A percentile compares a stretch with the other conserved stretches of the same genome.
phyloP scores from a whole-genome alignment of 1,140 invertebrate genomes.

The Lasaia peninsularis region DNA sequence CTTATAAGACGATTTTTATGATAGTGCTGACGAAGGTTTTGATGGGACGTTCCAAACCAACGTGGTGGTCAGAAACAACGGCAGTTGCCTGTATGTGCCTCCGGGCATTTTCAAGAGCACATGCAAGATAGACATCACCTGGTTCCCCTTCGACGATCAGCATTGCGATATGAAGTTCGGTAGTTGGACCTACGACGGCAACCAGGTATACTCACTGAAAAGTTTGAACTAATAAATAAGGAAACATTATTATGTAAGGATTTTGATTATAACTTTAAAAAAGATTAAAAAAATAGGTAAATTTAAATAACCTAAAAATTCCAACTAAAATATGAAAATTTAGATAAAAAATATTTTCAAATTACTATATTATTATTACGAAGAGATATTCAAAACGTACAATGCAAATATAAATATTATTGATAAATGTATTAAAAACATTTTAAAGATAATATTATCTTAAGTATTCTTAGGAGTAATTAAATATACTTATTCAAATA shows the following conservation, averaged over 20 bases:
- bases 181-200: conserved; percentile 96
- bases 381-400: too few relatives aligned
- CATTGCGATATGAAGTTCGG: conserved; percentile 97
- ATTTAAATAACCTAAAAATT: too few relatives aligned
- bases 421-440: too few relatives aligned
- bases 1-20: conserved; percentile 33
- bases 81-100: conserved; percentile 97
- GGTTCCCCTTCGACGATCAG: conserved; percentile 99
- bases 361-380: too few relatives aligned
- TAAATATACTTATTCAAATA: too few relatives aligned
- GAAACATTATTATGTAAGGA: not conserved
- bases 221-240: not conserved
- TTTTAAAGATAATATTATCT: too few relatives aligned
- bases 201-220: conserved; percentile 82
- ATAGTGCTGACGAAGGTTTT: conserved; percentile 98
- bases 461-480: too few relatives aligned
- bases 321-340: too few relatives aligned
- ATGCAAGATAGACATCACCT: conserved; percentile 99
- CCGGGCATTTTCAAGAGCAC: conserved; percentile 99
- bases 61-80: conserved; percentile 96
- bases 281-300: too few relatives aligned
- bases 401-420: too few relatives aligned
- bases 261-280: too few relatives aligned
- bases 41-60: conserved; percentile 98
- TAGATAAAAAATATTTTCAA: too few relatives aligned